Evolutionary conservation across 1,140 invertebrate genomes (phyloP).

Genomic region (Theocolax elegans): DNA sequence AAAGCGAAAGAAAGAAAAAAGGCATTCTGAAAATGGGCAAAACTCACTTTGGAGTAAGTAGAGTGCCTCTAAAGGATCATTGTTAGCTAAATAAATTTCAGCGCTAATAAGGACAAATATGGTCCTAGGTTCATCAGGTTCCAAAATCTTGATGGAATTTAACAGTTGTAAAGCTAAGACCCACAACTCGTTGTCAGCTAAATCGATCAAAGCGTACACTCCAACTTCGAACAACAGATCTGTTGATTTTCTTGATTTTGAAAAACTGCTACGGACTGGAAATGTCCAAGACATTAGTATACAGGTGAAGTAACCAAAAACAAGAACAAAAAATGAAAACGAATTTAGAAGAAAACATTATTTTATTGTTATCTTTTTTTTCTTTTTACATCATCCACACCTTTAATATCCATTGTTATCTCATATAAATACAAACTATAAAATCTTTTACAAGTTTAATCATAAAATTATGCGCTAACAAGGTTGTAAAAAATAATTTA

Average conservation of each 20-base stretch:
- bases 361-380: conserved; percentile 23
- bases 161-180: conserved; percentile 49
- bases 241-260: conserved; percentile 3
- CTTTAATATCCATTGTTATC: background rate
- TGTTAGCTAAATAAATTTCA: conserved; percentile 57
- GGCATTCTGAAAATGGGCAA: background rate
- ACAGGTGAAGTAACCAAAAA: no score
- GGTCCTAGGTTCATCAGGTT: conserved; percentile 38
- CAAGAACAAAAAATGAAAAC: conserved; percentile 34
- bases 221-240: conserved; percentile 45
- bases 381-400: conserved; percentile 6
- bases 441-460: conserved; percentile 31
- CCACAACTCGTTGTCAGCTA: conserved; percentile 49
- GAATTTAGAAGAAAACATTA: conserved; percentile 42
- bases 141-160: conserved; percentile 39
- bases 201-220: conserved; percentile 43
- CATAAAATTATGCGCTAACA: no score
- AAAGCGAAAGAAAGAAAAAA: background rate
- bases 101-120: conserved; percentile 46
- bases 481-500: no score
- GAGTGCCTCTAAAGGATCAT: conserved; percentile 48
- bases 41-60: conserved; percentile 54
- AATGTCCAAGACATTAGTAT: no score
- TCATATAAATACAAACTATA: conserved; percentile 20
- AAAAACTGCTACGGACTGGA: conserved; percentile 13